Base-by-base conservation (phyloP, 2,113 vertebrate genomes). In the Capreolus pygargus region DNA sequence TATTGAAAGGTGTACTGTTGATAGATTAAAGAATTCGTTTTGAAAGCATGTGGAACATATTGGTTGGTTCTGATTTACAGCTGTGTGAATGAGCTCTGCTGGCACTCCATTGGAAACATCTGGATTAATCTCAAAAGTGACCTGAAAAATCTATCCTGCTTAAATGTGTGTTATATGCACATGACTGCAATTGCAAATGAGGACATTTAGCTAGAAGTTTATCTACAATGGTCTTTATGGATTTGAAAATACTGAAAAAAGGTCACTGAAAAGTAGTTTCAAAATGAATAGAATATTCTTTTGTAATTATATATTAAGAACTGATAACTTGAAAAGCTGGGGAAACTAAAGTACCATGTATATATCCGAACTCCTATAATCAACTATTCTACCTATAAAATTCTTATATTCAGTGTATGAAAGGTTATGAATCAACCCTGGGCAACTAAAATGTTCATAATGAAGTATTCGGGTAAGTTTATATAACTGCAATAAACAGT, bases 11-110 rank as follows among this genome's bases (percentile, higher is more conserved):
- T 78, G 82, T 50, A 70, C 19, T 84, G 57, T 95, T 78, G 57
- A 89, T 89, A 78, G 92, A 83, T 97, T 95, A 97, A 98, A 88
- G 30, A 17, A 90, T 94, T 97, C 36, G 84, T 97, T 52, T 96
- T 91, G 88, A 96, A 93, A 97, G 76, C 81, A 39, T 13, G 57
- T 86, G 45, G 91, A 88, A 96, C 47, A 1, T 89, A 96, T 36
- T 97, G 95, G 82, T 88, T 96, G 0, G 81, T 64, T 91, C 47
- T 94, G 36, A 95, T 82, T 95, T 89, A 54, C 19, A 97, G 47
- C 13, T 84, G 47, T 64, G 81, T 86, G 96, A 91, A 78, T 89
- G 96, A 97, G 89, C 82, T 13, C 67, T 74, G 16, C n/a, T 86
- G 97, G 98, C 57, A 94, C 30, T 83, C 86, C 93, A 87, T 76